A percentile compares a stretch with the other conserved stretches of the same genome.
phyloP scores from a whole-genome alignment of 2,113 vertebrate genomes.

The Regulus satrapa region DNA sequence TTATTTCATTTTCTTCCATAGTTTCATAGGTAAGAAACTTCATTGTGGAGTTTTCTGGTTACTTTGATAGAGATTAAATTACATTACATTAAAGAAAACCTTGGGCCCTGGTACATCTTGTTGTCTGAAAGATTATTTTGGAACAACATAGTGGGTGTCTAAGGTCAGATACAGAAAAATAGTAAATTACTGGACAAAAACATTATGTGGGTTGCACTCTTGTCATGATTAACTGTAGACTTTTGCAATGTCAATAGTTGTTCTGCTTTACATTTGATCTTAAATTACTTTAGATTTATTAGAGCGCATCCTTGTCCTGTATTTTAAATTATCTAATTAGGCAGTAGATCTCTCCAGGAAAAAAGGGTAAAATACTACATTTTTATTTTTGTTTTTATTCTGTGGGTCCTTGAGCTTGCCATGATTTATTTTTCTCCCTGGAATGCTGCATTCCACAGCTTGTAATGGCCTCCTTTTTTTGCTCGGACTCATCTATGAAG shows the following conservation, averaged over 20 bases:
- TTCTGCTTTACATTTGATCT: neutral
- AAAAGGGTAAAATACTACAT: neutral
- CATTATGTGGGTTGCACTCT: neutral
- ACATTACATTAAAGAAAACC: neutral
- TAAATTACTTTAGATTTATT: neutral
- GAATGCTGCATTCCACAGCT: slow-evolving; percentile 32
- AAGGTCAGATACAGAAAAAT: neutral
- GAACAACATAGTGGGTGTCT: neutral
- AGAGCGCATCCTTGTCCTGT: neutral
- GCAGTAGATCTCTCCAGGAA: neutral
- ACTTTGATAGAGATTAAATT: neutral
- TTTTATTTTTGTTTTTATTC: neutral
- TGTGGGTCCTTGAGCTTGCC: neutral
- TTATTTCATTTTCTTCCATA: neutral
- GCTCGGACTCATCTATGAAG: slow-evolving; percentile 23
- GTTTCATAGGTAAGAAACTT: neutral
- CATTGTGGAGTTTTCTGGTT: neutral
- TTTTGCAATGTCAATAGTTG: neutral
- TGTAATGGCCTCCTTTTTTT: slow-evolving; percentile 40
- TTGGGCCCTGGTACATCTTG: neutral
- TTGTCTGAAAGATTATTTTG: neutral
- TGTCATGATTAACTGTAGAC: neutral
- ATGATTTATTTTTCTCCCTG: slow-evolving; percentile 30
- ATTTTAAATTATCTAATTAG: neutral
- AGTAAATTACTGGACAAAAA: neutral